Evolutionary conservation across 64 coral and sea anemone genomes (phyloP).

Genomic region (Trachythela sp.): DNA sequence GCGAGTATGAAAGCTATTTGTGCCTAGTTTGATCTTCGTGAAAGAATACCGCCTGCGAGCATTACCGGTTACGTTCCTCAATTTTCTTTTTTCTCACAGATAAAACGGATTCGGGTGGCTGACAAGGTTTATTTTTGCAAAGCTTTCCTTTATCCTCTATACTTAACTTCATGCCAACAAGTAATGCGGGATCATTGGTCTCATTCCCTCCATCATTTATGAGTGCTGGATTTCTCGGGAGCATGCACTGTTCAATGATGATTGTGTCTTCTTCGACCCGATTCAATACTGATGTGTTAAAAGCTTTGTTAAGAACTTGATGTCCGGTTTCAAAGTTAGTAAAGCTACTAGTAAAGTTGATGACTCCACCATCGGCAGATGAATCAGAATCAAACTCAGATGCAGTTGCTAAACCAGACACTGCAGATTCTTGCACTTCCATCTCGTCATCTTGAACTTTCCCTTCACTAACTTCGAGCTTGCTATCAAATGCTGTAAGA

Average conservation of each 20-base stretch:
- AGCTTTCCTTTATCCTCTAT: background rate
- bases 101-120: constrained; percentile 18
- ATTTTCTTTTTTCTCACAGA: background rate
- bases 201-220: background rate
- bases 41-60: background rate
- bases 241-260: constrained; percentile 5
- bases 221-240: background rate
- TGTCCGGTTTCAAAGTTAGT: background rate
- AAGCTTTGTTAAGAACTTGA: background rate
- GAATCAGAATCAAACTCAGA: too few relatives aligned
- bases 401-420: too few relatives aligned
- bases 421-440: too few relatives aligned
- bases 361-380: too few relatives aligned
- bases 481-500: too few relatives aligned
- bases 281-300: background rate
- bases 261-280: background rate
- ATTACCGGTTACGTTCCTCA: background rate
- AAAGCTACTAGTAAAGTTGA: background rate
- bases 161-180: background rate
- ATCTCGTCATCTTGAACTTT: too few relatives aligned
- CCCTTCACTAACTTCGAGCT: too few relatives aligned
- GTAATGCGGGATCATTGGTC: background rate
- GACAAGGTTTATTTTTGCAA: constrained; percentile 11
- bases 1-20: background rate
- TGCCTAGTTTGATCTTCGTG: too few relatives aligned